Base-by-base conservation (phyloP, 2,888 invertebrate genomes). In the Sesamia inferens region DNA sequence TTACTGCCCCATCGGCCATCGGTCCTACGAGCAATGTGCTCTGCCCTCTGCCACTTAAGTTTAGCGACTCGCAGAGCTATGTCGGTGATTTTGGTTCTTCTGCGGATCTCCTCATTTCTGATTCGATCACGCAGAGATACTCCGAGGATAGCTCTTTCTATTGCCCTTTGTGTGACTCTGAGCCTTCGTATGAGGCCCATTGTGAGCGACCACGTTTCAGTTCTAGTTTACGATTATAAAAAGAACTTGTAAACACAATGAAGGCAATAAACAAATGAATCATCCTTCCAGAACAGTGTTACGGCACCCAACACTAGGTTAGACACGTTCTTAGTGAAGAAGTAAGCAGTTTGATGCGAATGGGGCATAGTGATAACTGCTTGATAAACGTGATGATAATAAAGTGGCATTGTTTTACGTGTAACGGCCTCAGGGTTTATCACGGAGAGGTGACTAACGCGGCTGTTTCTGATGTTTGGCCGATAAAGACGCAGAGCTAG, bases 341-440 rank as follows among this genome's bases (percentile, higher is more conserved):
- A 86, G 84, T 79, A 77, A 81, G 81, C 82, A 78, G 78, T 85
- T 83, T 86, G 85, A 85, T 85, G 86, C 84, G 72, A 85, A 85
- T 81, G 83, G 86, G 81, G 71, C 42, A 79, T 78, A 76, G 76
- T 84, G 86, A 84, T 86, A 84, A 83, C 76, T 88, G 86, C 83
- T 86, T 87, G 84, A 85, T 76, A 82, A 74, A 85, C 87, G 87
- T 85, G 84, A 74, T 80, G 87, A 88, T 88, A 88, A 88, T 88
- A 88, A 87, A 86, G 83, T 82, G 83, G 88, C 84, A 87, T 88
- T 88, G 86, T 88, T 86, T 83, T 86, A 88, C 89, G 88, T 88
- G 88, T 86, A 85, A 81, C 76, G 86, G 85, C 89, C 88, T 85
- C 86, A 82, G 83, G 88, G 90, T 89, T 89, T 91, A 91, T 91